Conservation (phyloP, 2,113 vertebrate species). For the Leucosticte australis region DNA sequence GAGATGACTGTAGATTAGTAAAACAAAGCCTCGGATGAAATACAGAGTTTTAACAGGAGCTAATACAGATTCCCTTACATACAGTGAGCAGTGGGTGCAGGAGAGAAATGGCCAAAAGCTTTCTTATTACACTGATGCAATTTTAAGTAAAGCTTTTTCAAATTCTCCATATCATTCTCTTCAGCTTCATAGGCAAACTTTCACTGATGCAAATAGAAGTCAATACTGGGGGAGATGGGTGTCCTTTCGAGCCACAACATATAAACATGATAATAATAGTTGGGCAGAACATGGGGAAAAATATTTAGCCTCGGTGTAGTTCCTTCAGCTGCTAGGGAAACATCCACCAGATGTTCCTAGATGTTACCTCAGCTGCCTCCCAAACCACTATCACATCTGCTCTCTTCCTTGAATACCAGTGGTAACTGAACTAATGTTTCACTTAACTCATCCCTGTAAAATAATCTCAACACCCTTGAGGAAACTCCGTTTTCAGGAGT, state of each 20-base stretch:
- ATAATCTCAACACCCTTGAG: background rate
- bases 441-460: background rate
- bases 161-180: background rate
- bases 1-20: background rate
- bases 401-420: constrained; percentile 15
- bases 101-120: background rate
- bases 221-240: background rate
- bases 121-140: background rate
- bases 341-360: constrained; percentile 40
- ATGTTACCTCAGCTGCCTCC: constrained; percentile 47
- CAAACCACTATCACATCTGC: constrained; percentile 33
- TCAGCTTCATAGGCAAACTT: background rate
- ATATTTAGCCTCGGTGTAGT: background rate
- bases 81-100: background rate
- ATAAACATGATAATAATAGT: background rate
- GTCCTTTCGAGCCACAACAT: background rate
- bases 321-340: constrained; percentile 27
- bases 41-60: background rate
- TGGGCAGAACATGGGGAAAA: background rate
- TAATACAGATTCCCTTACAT: background rate
- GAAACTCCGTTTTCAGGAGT: background rate
- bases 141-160: background rate
- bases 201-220: background rate
- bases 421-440: background rate
- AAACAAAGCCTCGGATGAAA: background rate